Conservation (phyloP, 2,888 invertebrate species). For the Nezara viridula region DNA sequence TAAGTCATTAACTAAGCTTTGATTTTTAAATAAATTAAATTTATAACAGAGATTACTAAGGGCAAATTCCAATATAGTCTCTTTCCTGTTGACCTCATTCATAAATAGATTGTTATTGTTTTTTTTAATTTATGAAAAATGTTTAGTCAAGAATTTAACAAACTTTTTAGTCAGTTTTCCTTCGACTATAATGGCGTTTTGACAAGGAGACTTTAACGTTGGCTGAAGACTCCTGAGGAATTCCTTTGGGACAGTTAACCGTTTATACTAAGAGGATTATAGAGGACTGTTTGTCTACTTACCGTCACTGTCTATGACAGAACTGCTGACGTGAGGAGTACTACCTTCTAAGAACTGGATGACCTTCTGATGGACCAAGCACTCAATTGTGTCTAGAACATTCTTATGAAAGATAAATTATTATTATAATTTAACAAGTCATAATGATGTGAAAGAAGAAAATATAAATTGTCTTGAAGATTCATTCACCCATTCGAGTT, state of each 20-base stretch:
- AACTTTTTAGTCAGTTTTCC: not conserved
- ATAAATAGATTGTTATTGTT: too few species aligned
- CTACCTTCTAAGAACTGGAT: not conserved
- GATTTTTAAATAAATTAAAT: too few species aligned
- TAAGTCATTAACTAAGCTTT: too few species aligned
- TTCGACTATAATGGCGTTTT: not conserved
- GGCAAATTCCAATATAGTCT: too few species aligned
- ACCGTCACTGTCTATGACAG: not conserved
- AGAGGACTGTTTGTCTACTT: not conserved
- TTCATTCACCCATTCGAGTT: not conserved
- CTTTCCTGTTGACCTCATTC: too few species aligned
- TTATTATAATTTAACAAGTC: too few species aligned
- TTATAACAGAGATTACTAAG: too few species aligned
- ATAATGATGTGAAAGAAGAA: not conserved
- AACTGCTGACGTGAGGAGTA: not conserved
- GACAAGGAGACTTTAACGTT: not conserved
- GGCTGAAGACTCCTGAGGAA: not conserved
- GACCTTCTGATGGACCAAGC: not conserved
- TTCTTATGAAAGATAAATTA: not conserved
- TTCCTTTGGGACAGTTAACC: conserved; percentile 7
- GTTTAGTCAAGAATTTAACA: too few species aligned
- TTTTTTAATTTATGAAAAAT: too few species aligned
- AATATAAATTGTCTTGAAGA: not conserved
- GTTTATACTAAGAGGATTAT: conserved; percentile 31
- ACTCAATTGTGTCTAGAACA: not conserved